Percentiles rank a stretch among this genome's conserved stretches.
phyloP scores from a whole-genome alignment of 2,797 vertebrate genomes.

The Schizopygopsis pylzovi region DNA sequence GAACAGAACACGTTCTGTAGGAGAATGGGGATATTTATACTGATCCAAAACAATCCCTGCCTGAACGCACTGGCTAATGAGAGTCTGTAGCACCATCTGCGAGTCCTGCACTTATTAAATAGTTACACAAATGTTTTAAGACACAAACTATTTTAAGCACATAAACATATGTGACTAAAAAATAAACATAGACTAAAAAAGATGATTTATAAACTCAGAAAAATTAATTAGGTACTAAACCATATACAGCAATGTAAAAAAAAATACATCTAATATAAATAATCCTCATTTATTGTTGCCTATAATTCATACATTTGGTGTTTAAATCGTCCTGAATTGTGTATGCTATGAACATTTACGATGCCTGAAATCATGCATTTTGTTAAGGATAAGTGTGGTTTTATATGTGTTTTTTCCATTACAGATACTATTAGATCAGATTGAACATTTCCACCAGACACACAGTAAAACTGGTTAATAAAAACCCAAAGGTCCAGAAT shows the following conservation, averaged over 20 bases:
- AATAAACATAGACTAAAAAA: not conserved
- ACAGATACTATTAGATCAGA: not conserved
- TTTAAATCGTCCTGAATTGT: not conserved
- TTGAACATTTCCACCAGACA: not conserved
- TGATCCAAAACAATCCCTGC: not conserved
- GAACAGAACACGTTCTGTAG: conserved; percentile 16
- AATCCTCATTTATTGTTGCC: not conserved
- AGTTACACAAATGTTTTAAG: not conserved
- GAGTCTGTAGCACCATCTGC: conserved; percentile 1
- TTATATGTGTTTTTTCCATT: not conserved
- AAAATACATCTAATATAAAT: not conserved
- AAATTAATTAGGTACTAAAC: not conserved
- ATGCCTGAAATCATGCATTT: not conserved
- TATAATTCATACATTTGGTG: not conserved
- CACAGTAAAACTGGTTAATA: not conserved
- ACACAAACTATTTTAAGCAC: not conserved
- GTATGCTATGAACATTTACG: not conserved
- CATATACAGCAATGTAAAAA: not conserved
- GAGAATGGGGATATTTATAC: conserved; percentile 28
- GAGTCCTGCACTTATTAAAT: not conserved
- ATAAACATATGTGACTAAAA: too few species aligned
- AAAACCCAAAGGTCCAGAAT: not conserved
- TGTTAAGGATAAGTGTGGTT: not conserved
- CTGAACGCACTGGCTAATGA: not conserved
- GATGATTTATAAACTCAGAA: not conserved